phyloP scores from a whole-genome alignment of 2,888 invertebrate species.

The Criorhina ranunculi region DNA sequence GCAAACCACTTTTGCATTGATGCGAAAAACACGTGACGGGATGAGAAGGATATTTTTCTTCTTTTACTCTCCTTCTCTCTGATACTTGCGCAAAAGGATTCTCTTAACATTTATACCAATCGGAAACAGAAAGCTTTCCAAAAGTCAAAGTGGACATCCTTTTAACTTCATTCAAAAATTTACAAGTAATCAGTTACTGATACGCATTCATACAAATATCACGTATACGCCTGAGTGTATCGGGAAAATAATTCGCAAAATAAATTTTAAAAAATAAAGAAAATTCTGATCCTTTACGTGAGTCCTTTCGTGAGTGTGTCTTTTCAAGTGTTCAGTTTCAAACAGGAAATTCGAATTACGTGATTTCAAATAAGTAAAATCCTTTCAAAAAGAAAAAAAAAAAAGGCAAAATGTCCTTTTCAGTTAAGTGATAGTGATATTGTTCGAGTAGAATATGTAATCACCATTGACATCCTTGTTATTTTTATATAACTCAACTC shows the following conservation, averaged over 20 bases:
- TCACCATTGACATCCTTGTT: constrained; percentile 26
- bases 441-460: constrained; percentile 20
- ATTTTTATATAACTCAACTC: constrained; percentile 55
- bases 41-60: constrained; percentile 48
- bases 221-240: constrained; percentile 52
- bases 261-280: no score
- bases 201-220: constrained; percentile 47
- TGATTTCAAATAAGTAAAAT: constrained; percentile 3
- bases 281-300: constrained; percentile 5
- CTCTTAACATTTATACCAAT: constrained; percentile 58
- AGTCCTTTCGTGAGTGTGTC: constrained; percentile 21
- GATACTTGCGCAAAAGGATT: constrained; percentile 41
- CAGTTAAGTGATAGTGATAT: constrained; percentile 28
- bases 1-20: constrained; percentile 24
- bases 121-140: constrained; percentile 39
- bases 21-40: constrained; percentile 56
- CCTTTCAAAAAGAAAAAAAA: background rate
- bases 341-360: background rate
- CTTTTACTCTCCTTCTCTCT: constrained; percentile 14
- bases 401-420: constrained; percentile 19
- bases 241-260: constrained; percentile 6
- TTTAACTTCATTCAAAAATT: constrained; percentile 34
- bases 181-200: constrained; percentile 54
- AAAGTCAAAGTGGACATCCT: background rate
- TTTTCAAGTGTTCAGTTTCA: background rate